A percentile compares a stretch with the other conserved stretches of the same genome.
Conservation (phyloP, 2,888 invertebrate species). For the Cecidostiba fungosa region DNA sequence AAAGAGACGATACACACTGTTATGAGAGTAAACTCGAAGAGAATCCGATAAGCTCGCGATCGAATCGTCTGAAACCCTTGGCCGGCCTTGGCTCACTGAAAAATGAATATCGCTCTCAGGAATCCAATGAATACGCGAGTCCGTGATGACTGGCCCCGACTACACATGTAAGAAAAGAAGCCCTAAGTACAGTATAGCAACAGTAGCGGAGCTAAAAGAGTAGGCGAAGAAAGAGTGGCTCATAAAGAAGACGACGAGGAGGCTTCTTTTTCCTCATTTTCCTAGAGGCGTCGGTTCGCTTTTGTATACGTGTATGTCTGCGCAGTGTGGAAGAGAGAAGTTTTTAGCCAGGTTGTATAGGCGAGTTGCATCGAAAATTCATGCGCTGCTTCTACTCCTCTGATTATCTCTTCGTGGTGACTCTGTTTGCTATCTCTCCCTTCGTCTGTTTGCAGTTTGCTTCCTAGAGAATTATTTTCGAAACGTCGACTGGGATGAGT, state of each 20-base stretch:
- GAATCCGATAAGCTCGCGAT: not conserved
- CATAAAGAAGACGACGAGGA: not conserved
- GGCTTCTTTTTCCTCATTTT: not conserved
- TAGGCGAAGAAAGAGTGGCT: not conserved
- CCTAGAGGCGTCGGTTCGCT: not conserved
- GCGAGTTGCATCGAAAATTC: not conserved
- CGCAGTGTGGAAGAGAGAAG: not conserved
- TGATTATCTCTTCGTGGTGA: not conserved
- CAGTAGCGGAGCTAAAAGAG: not conserved
- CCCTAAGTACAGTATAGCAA: not conserved
- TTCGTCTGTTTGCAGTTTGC: not conserved
- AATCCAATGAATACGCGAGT: constrained; percentile 55
- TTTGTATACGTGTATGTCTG: not conserved
- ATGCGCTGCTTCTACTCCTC: not conserved
- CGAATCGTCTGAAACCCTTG: not conserved
- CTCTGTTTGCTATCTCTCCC: not conserved
- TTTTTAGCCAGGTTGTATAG: not conserved
- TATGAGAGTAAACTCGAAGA: not conserved
- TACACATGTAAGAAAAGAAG: not conserved
- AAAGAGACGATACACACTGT: too few species aligned
- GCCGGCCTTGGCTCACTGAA: constrained; percentile 33
- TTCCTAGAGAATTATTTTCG: constrained; percentile 1
- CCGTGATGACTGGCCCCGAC: not conserved
- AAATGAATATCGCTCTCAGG: constrained; percentile 51
- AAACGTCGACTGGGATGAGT: too few species aligned